phyloP scores from a whole-genome alignment of 2,113 vertebrate genomes.

The Sylvietta virens region DNA sequence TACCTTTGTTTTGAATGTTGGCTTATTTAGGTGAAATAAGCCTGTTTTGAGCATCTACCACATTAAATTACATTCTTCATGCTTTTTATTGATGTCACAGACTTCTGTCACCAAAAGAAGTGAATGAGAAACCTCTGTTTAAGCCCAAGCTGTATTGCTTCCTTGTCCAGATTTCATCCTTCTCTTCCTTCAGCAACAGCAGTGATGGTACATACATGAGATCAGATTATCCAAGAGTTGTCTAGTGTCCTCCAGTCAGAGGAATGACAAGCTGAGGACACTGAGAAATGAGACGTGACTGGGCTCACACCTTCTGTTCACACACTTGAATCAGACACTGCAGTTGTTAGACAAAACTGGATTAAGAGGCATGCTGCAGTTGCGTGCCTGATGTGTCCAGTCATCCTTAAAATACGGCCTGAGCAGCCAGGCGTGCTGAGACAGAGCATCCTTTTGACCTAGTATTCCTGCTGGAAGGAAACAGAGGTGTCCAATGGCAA shows the following conservation, averaged over 20 bases:
- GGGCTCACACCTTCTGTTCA: not conserved
- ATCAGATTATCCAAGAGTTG: not conserved
- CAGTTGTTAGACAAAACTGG: not conserved
- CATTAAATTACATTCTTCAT: not conserved
- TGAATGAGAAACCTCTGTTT: not conserved
- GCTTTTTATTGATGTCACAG: not conserved
- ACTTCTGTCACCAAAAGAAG: not conserved
- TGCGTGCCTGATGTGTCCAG: not conserved
- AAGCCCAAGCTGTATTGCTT: not conserved
- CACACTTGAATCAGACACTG: not conserved
- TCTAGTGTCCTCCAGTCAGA: not conserved
- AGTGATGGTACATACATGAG: not conserved
- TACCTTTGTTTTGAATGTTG: not conserved
- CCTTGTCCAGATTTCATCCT: not conserved
- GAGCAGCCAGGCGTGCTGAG: not conserved
- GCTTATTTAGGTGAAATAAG: not conserved
- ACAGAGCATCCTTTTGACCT: not conserved
- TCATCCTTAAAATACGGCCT: not conserved
- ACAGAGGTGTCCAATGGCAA: not conserved
- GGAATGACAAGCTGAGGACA: not conserved
- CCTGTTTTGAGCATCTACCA: not conserved
- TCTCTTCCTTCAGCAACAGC: not conserved
- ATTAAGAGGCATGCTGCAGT: not conserved
- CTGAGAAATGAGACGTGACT: not conserved
- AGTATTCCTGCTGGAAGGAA: not conserved